Base-by-base conservation (phyloP, 2,888 invertebrate genomes). In the Chelonus formosanus region DNA sequence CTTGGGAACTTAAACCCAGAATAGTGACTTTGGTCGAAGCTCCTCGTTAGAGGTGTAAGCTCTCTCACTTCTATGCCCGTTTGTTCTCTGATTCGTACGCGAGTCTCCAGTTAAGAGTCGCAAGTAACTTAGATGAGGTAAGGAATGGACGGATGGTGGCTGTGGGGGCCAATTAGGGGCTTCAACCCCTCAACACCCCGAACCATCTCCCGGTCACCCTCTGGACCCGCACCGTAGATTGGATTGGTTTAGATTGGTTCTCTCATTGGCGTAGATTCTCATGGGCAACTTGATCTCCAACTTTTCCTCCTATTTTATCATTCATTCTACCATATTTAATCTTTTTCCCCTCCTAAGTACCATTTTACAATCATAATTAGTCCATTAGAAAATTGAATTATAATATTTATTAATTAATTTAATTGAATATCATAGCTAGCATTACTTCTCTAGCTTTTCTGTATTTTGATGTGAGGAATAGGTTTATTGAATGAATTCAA, bases 131-230 rank as follows among this genome's bases (percentile, higher is more conserved):
- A 47, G 59, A 50, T 54, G 65, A 73, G 70, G 70, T 72, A 74
- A 74, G 72, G 72, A 72, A 73, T 68, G 72, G 69, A 73, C 70
- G 72, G 73, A 76, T 74, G 73, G 72, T 69, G 75, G 71, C 73
- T 76, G 75, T 73, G 75, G 78, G 72, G 76, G 78, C 78, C 78
- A 80, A 80, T 80, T 80, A 78, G 77, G 75, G 72, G 72, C 71
- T 72, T 76, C 73, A 74, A 75, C 74, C 77, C 76, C 75, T 76
- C 77, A 68, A 74, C 77, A 75, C 76, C 75, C 77, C 74, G 69
- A 70, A 72, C 71, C 73, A 71, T 71, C 72, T 70, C 70, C 73
- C 73, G 61, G 68, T 74, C 74, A 71, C 68, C 72, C 70, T 70
- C 70, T 70, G 73, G 72, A 74, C 76, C 78, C 75, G 76, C 77